phyloP scores from a whole-genome alignment of 2,888 invertebrate genomes.

The Thelaira solivaga region DNA sequence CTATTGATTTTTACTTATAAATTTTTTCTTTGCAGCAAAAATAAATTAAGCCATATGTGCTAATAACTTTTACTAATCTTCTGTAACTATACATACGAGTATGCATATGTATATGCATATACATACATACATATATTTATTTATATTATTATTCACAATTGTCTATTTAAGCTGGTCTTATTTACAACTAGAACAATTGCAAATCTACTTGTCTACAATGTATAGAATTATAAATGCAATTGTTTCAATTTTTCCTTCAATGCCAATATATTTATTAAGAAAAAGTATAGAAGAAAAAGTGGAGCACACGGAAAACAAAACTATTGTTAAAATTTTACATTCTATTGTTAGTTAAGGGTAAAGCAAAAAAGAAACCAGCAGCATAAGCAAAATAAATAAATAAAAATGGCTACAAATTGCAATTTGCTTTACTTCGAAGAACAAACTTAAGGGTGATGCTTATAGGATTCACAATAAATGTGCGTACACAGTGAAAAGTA shows the following conservation, averaged over 20 bases:
- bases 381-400: not conserved
- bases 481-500: no score
- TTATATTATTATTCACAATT: conserved; percentile 30
- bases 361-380: not conserved
- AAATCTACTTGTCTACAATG: not conserved
- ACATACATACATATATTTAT: no score
- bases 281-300: no score
- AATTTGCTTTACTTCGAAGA: conserved; percentile 30
- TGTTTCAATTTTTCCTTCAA: conserved; percentile 33
- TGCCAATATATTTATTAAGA: conserved; percentile 34
- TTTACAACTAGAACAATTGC: conserved; percentile 11
- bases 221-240: not conserved
- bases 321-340: conserved; percentile 43
- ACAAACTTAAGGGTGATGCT: conserved; percentile 18
- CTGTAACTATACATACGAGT: not conserved
- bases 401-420: conserved; percentile 28
- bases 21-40: not conserved
- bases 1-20: not conserved
- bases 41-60: conserved; percentile 11
- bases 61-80: conserved; percentile 21
- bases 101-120: no score
- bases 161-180: conserved; percentile 45
- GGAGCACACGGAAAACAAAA: conserved; percentile 10
- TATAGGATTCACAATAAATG: no score
- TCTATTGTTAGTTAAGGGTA: conserved; percentile 12